Evolutionary conservation across 2,888 invertebrate species (phyloP).

Genomic region (Steinernema scapterisci): DNA sequence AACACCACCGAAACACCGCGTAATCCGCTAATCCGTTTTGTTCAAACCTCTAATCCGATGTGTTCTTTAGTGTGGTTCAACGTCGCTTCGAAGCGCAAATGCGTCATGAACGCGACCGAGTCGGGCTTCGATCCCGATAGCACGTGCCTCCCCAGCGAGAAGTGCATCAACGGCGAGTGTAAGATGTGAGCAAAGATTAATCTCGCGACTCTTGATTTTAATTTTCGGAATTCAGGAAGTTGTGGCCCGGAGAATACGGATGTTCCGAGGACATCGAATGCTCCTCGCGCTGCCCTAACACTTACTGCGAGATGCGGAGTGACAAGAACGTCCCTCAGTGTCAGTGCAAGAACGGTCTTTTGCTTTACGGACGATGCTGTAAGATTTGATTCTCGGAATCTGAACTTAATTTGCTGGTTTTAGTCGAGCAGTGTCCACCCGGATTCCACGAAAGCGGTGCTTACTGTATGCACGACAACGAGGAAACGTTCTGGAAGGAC

Average conservation of each 20-base stretch:
- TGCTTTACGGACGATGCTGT: constrained; percentile 60
- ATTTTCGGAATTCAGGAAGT: constrained; percentile 46
- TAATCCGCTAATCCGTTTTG: constrained; percentile 30
- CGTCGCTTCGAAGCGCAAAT: constrained; percentile 53
- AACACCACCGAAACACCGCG: constrained; percentile 55
- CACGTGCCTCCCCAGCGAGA: constrained; percentile 65
- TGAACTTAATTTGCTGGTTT: constrained; percentile 31
- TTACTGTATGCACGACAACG: constrained; percentile 62
- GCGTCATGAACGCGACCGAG: constrained; percentile 47
- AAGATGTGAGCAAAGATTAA: constrained; percentile 47
- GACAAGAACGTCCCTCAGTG: constrained; percentile 63
- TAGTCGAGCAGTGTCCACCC: constrained; percentile 60
- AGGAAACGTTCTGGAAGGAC: constrained; percentile 62
- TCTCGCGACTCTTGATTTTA: not conserved
- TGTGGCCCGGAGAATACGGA: constrained; percentile 66
- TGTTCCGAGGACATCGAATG: constrained; percentile 60
- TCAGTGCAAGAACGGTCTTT: constrained; percentile 59
- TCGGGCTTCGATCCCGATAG: constrained; percentile 54
- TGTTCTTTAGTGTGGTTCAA: constrained; percentile 62
- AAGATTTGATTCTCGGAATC: not conserved
- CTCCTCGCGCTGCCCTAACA: constrained; percentile 57
- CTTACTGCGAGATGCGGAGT: constrained; percentile 59
- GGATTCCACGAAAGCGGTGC: constrained; percentile 62
- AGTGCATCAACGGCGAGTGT: constrained; percentile 64
- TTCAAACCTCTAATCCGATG: too few relatives aligned